Evolutionary conservation across 2,797 vertebrate species (phyloP).

Genomic region (Muscicapa striata): DNA sequence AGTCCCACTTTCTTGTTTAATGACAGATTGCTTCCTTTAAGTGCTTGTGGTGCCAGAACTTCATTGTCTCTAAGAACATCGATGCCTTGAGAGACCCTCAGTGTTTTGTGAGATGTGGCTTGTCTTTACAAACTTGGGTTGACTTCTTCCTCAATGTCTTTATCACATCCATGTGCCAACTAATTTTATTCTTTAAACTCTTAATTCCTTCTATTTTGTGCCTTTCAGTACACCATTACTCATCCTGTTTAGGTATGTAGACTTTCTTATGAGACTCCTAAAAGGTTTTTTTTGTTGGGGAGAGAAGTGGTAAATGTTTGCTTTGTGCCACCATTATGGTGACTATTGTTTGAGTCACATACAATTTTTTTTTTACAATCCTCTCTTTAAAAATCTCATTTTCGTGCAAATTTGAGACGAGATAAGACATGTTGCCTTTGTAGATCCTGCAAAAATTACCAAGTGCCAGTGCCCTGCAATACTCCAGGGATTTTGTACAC

Average conservation of each 20-base stretch:
- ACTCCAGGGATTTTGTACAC: not conserved
- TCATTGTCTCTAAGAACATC: rapidly evolving
- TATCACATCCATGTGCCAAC: not conserved
- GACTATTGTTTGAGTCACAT: not conserved
- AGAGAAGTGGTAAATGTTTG: not conserved
- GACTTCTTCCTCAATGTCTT: not conserved
- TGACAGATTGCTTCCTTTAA: not conserved
- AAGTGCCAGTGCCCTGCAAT: not conserved
- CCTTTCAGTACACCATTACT: not conserved
- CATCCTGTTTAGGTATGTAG: not conserved
- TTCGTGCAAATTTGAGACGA: not conserved
- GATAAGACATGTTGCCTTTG: not conserved
- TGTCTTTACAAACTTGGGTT: not conserved
- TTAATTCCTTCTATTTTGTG: not conserved
- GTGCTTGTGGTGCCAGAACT: not conserved
- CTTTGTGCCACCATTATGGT: not conserved
- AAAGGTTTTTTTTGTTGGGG: not conserved
- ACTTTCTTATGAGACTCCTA: not conserved
- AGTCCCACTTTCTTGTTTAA: not conserved
- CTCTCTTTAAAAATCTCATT: not conserved
- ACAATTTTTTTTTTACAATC: not conserved
- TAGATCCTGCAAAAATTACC: not conserved
- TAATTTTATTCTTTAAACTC: not conserved
- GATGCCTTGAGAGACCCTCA: not conserved
- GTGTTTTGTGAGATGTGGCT: not conserved